These are phyloP conservation scores for Tethya wilhelma DNA, from an alignment of 37 sponge, comb jelly and placozoan species.

Conservation along the genomic window DNA sequence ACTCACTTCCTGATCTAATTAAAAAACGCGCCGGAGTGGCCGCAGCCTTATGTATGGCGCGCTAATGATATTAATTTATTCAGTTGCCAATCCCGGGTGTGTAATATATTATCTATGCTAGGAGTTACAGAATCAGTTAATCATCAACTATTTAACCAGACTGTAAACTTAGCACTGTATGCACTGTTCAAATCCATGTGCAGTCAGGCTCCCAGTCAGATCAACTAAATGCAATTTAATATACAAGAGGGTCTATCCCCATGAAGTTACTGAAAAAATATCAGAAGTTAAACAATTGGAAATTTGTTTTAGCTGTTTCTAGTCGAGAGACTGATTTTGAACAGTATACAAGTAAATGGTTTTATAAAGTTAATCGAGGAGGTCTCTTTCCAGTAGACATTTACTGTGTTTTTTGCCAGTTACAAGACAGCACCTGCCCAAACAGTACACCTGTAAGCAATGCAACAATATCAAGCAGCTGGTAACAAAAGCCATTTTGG, in stretches of 20 bases:
- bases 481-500: conserved; percentile 15
- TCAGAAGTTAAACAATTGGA: conserved; percentile 14
- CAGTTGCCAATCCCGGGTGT: too few species aligned
- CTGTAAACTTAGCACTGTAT: not conserved
- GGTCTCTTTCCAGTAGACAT: conserved; percentile 45
- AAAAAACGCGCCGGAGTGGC: too few species aligned
- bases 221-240: conserved; percentile 40
- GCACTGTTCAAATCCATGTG: not conserved
- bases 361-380: conserved; percentile 40
- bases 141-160: not conserved
- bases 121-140: not conserved
- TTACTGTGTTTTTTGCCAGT: conserved; percentile 15
- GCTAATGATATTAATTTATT: too few species aligned
- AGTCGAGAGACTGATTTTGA: conserved; percentile 11
- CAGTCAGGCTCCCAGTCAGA: not conserved
- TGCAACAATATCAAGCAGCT: not conserved
- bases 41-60: too few species aligned
- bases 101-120: too few species aligned
- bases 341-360: conserved; percentile 38
- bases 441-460: not conserved
- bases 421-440: conserved; percentile 2
- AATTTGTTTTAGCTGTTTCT: conserved; percentile 49
- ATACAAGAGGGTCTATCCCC: conserved; percentile 39
- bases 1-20: too few species aligned
- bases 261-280: conserved; percentile 24